A percentile compares a stretch with the other conserved stretches of the same genome.
Conservation (phyloP, 2,888 invertebrate genomes). For the Polyploca ridens region DNA sequence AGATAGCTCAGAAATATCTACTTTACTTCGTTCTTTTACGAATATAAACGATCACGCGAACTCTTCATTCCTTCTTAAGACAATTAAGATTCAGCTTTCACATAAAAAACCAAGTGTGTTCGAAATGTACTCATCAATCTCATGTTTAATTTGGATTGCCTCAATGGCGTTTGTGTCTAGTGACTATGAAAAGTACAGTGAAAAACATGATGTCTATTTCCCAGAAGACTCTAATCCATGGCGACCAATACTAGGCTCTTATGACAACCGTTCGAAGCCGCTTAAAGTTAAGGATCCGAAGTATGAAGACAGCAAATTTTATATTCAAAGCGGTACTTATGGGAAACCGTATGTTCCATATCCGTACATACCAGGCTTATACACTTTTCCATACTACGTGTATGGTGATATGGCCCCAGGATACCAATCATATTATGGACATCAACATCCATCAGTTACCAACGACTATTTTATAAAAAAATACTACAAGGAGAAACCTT, state of each 20-base stretch:
- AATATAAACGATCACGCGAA: neutral
- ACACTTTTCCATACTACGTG: slow-evolving; percentile 52
- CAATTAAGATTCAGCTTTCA: too few relatives aligned
- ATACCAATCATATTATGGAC: slow-evolving; percentile 38
- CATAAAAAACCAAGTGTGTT: too few relatives aligned
- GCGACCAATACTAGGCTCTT: slow-evolving; percentile 42
- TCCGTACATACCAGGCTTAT: slow-evolving; percentile 44
- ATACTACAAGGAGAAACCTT: slow-evolving; percentile 44
- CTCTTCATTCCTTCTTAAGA: neutral
- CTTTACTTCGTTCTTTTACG: neutral
- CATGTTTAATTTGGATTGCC: slow-evolving; percentile 23
- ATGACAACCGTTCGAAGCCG: slow-evolving; percentile 49
- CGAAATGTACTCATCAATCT: slow-evolving; percentile 24
- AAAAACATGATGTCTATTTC: slow-evolving; percentile 15
- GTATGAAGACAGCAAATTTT: slow-evolving; percentile 49
- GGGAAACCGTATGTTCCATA: slow-evolving; percentile 41
- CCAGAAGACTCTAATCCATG: slow-evolving; percentile 37
- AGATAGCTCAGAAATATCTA: neutral
- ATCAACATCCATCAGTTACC: slow-evolving; percentile 35
- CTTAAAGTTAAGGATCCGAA: slow-evolving; percentile 47
- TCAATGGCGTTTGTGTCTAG: slow-evolving; percentile 17
- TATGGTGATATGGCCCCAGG: slow-evolving; percentile 39
- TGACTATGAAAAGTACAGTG: slow-evolving; percentile 21
- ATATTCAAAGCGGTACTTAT: slow-evolving; percentile 29
- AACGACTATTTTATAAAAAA: slow-evolving; percentile 48